A percentile compares a stretch with the other conserved stretches of the same genome.
These are phyloP conservation scores for Stenurella melanura DNA, from an alignment of 2,888 invertebrate species.

Conservation along the genomic window DNA sequence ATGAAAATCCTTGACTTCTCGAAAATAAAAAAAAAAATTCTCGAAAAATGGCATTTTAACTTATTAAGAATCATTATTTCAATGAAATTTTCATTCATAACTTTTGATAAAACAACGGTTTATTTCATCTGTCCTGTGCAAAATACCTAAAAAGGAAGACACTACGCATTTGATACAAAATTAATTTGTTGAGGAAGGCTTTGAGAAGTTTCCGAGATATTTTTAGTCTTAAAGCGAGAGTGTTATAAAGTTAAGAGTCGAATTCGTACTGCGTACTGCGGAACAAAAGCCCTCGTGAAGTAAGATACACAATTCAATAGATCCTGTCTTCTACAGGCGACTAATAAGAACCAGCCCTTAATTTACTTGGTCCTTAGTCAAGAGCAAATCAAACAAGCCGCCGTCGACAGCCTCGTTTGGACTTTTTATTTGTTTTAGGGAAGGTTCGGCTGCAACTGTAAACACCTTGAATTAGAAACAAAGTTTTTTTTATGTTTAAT, in stretches of 20 bases:
- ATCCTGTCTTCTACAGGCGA: constrained; percentile 39
- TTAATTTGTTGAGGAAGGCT: constrained; percentile 2
- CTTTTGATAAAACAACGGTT: background rate
- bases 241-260: constrained; percentile 18
- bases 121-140: background rate
- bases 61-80: no score
- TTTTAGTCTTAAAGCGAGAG: constrained; percentile 11
- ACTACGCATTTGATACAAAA: background rate
- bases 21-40: no score
- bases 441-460: constrained; percentile 41
- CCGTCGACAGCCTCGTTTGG: constrained; percentile 19
- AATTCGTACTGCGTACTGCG: constrained; percentile 3
- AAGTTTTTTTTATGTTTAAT: constrained; percentile 1
- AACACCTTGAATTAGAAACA: constrained; percentile 40
- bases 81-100: background rate
- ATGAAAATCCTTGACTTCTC: no score
- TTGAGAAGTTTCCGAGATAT: background rate
- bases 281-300: constrained; percentile 17
- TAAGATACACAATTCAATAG: constrained; percentile 26
- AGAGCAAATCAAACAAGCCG: constrained; percentile 48
- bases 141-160: background rate
- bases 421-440: constrained; percentile 35
- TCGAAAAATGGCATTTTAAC: no score
- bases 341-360: constrained; percentile 46
- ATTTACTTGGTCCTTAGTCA: constrained; percentile 46